Evolutionary conservation across 1,140 invertebrate species (phyloP).

Genomic region (Drosophila miranda): DNA sequence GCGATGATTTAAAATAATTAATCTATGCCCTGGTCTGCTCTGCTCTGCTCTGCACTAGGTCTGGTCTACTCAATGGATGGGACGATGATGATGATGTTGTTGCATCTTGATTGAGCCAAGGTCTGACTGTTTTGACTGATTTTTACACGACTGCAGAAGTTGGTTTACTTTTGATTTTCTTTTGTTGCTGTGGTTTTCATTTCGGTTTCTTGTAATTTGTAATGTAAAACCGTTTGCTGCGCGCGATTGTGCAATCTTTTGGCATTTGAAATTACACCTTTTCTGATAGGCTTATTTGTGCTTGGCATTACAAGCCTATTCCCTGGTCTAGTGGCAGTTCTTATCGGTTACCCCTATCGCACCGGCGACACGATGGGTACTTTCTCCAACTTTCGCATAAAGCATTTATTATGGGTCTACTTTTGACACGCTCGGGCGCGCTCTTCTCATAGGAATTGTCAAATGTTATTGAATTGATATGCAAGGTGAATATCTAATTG

Average conservation of each 20-base stretch:
- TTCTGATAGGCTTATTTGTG: constrained; percentile 22
- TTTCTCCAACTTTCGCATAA: constrained; percentile 50
- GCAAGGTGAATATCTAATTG: constrained; percentile 52
- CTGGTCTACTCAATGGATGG: constrained; percentile 31
- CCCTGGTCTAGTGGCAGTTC: constrained; percentile 37
- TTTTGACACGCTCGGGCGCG: constrained; percentile 45
- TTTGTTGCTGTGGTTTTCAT: constrained; percentile 27
- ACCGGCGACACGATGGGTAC: constrained; percentile 13
- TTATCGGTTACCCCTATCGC: constrained; percentile 45
- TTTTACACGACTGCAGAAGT: constrained; percentile 61
- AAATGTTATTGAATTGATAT: constrained; percentile 32
- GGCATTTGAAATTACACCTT: constrained; percentile 38
- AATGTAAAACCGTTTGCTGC: constrained; percentile 60
- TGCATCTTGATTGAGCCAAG: constrained; percentile 65
- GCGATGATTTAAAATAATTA: constrained; percentile 67
- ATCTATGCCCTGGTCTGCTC: constrained; percentile 40
- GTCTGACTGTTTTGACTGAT: constrained; percentile 24
- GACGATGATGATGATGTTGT: constrained; percentile 10
- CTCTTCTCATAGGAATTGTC: constrained; percentile 35
- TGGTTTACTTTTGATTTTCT: constrained; percentile 28
- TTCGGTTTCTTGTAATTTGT: constrained; percentile 49
- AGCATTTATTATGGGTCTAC: constrained; percentile 15
- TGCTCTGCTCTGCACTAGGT: constrained; percentile 2
- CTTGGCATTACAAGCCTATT: not conserved
- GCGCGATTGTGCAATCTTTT: constrained; percentile 54